Percentiles rank a stretch among this genome's conserved stretches.
These are phyloP conservation scores for Prionchulus punctatus DNA, from an alignment of 2,888 invertebrate genomes.

Conservation along the genomic window DNA sequence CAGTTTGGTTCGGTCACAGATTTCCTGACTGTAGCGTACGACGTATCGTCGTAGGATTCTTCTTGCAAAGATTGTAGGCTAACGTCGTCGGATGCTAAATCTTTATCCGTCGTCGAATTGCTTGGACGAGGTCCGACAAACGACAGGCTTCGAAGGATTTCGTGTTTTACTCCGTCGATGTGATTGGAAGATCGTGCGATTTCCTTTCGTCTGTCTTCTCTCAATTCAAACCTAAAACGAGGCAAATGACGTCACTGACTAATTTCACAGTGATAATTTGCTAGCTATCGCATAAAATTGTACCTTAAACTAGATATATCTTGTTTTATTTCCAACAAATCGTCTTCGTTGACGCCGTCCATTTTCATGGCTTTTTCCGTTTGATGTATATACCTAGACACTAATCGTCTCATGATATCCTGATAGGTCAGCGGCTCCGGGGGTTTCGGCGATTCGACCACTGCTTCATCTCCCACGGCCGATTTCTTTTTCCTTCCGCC, in stretches of 20 bases:
- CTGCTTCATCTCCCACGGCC: slow-evolving; percentile 18
- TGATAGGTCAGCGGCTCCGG: slow-evolving; percentile 18
- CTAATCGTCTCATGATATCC: slow-evolving; percentile 41
- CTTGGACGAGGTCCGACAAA: neutral
- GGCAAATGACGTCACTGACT: neutral
- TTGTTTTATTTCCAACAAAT: slow-evolving; percentile 43
- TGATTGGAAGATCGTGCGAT: slow-evolving; percentile 37
- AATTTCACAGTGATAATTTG: neutral
- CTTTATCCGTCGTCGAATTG: too few relatives aligned
- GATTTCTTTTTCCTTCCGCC: slow-evolving; percentile 17
- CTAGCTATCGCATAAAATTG: too few relatives aligned
- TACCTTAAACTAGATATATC: slow-evolving; percentile 43
- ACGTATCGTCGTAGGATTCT: too few relatives aligned
- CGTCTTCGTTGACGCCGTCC: slow-evolving; percentile 44
- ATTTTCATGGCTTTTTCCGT: slow-evolving; percentile 41
- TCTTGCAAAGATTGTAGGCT: too few relatives aligned
- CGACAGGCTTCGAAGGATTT: slow-evolving; percentile 35
- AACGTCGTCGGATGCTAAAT: too few relatives aligned
- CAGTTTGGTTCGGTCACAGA: too few relatives aligned
- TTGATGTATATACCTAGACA: slow-evolving; percentile 40
- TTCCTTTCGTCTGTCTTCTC: slow-evolving; percentile 41
- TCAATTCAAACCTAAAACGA: slow-evolving; percentile 37
- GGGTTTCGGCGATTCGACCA: slow-evolving; percentile 18
- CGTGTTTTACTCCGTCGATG: slow-evolving; percentile 39
- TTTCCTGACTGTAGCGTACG: too few relatives aligned